phyloP scores from a whole-genome alignment of 2,113 vertebrate species.

The Lampris incognitus region DNA sequence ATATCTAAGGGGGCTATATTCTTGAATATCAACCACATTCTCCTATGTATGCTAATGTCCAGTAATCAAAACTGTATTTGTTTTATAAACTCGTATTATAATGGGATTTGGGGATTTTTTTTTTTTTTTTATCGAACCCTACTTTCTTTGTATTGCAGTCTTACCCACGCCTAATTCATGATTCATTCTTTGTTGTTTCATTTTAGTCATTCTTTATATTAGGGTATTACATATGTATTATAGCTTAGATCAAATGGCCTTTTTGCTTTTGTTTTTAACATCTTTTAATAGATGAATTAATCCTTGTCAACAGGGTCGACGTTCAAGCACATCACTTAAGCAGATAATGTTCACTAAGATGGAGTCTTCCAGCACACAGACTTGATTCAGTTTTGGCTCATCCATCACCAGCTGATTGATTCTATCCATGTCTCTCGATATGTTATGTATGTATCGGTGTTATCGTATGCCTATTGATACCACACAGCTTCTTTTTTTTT shows the following conservation, averaged over 20 bases:
- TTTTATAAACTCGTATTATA: conserved; percentile 76
- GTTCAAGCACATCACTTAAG: conserved; percentile 50
- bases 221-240: conserved; percentile 70
- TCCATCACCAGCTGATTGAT: conserved; percentile 34
- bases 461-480: conserved; percentile 63
- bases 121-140: conserved; percentile 52
- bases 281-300: conserved; percentile 54
- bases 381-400: conserved; percentile 33
- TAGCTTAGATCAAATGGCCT: conserved; percentile 70
- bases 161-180: conserved; percentile 89
- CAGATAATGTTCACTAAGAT: conserved; percentile 32
- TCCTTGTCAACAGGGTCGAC: conserved; percentile 54
- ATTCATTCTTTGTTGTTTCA: conserved; percentile 76
- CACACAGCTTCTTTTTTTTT: conserved; percentile 65
- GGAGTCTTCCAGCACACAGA: conserved; percentile 29
- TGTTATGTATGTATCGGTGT: conserved; percentile 61
- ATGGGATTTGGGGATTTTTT: conserved; percentile 72
- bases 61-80: conserved; percentile 80
- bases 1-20: conserved; percentile 40
- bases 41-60: conserved; percentile 82
- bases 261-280: conserved; percentile 56
- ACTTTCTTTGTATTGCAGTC: conserved; percentile 83
- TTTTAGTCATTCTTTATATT: conserved; percentile 72
- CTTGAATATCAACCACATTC: conserved; percentile 68
- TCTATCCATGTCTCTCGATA: conserved; percentile 42